Evolutionary conservation across 2,113 vertebrate species (phyloP).

Genomic region (Thymallus thymallus): DNA sequence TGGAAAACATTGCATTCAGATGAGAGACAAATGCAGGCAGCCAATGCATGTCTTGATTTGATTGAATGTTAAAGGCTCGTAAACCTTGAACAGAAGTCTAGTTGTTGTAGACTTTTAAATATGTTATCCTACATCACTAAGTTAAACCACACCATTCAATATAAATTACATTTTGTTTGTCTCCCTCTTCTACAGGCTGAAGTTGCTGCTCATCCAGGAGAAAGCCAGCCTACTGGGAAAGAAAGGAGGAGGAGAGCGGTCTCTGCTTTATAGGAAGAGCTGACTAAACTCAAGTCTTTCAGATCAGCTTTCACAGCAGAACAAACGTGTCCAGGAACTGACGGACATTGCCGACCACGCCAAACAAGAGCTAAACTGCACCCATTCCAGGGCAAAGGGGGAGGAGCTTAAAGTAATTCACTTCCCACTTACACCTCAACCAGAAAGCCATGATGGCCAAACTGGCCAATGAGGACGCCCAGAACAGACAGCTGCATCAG

Average conservation of each 20-base stretch:
- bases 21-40: background rate
- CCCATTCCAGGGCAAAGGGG: constrained; percentile 72
- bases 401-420: constrained; percentile 75
- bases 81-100: too few relatives aligned
- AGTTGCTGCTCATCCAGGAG: constrained; percentile 83
- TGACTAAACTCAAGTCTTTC: constrained; percentile 86
- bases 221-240: constrained; percentile 73
- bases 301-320: constrained; percentile 80
- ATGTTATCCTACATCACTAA: background rate
- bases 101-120: too few relatives aligned
- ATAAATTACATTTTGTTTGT: constrained; percentile 6
- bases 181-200: constrained; percentile 78
- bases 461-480: constrained; percentile 83
- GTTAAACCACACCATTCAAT: background rate
- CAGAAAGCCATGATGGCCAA: constrained; percentile 84
- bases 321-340: constrained; percentile 75
- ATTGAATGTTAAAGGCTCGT: background rate
- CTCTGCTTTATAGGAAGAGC: constrained; percentile 79
- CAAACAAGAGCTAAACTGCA: constrained; percentile 70
- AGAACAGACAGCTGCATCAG: constrained; percentile 82
- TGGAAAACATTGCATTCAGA: constrained; percentile 19
- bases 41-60: background rate
- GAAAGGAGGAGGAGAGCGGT: constrained; percentile 80
- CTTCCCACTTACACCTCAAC: constrained; percentile 65
- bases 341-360: constrained; percentile 73